Base-by-base conservation (phyloP, 2,888 invertebrate species). In the Leptogaster cylindrica region DNA sequence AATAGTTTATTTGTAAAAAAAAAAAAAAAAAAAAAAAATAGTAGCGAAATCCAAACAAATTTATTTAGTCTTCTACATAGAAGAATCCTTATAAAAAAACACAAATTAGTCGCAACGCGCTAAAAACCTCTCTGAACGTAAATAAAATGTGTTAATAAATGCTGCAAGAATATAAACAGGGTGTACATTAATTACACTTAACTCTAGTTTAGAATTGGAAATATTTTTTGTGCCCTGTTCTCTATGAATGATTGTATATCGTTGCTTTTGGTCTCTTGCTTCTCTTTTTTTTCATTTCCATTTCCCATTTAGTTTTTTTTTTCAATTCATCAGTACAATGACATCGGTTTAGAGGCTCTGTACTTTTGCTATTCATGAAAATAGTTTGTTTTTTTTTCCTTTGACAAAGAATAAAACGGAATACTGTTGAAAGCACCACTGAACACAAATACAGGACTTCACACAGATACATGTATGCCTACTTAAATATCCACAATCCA, bases 341-440 rank as follows among this genome's bases (percentile, higher is more conserved):
- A 65, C 65, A 65, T 33, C 50, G 50, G 65, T 61, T n/a, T 61
- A 61, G 65, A 27, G 25, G 39, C 36, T 65, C 65, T 28, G 36
- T 23, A 65, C 39, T 61, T 65, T 65, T 65, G 39, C 50, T 65
- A 65, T 65, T 65, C 65, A 65, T 65, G 65, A 65, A 55, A 50
- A 48, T 64, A 65, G 65, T 65, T 65, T n/a, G n/a, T n/a, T n/a
- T n/a, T n/a, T n/a, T n/a, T n/a, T n/a, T 48, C 33, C 50, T 14
- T 27, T 36, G 50, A 14, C 48, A 64, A 28, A 44, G 44, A 64
- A 64, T 31, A 48, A 64, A 64, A 46, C 27, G 25, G 46, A 41
- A 61, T 23, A 25, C 27, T 23, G 39, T 25, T 14, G 63, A 28
- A 28, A 28, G 23, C 44, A 25, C 16, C 10, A 27, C 46, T 12